These are phyloP conservation scores for Silvanus unidentatus DNA, from an alignment of 2,888 invertebrate genomes.

Conservation along the genomic window DNA sequence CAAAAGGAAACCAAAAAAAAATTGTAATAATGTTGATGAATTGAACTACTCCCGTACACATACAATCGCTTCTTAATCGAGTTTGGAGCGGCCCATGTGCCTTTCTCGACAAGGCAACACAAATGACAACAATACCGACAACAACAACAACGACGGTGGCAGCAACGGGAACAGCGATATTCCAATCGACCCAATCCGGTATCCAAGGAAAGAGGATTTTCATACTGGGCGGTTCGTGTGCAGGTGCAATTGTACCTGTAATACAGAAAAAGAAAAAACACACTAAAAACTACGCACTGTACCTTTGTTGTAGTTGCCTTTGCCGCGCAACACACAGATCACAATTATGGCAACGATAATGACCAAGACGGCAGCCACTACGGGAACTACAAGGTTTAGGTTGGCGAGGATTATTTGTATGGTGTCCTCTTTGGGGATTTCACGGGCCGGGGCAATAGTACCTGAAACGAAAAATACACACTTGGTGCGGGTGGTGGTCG, in stretches of 20 bases:
- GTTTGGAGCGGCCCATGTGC: constrained; percentile 60
- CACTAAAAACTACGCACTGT: constrained; percentile 28
- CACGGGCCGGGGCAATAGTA: constrained; percentile 88
- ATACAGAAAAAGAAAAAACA: constrained; percentile 24
- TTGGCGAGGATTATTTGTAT: constrained; percentile 83
- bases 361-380: constrained; percentile 85
- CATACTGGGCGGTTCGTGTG: constrained; percentile 51
- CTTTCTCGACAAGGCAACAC: constrained; percentile 78
- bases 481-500: constrained; percentile 1
- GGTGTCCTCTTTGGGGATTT: constrained; percentile 78
- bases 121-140: constrained; percentile 85
- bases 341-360: constrained; percentile 90
- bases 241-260: constrained; percentile 76
- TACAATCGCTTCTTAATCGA: constrained; percentile 79
- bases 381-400: constrained; percentile 89
- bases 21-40: no score
- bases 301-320: constrained; percentile 82
- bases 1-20: not conserved
- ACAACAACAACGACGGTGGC: constrained; percentile 86
- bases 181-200: constrained; percentile 81
- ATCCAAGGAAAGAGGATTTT: constrained; percentile 67
- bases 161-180: constrained; percentile 84
- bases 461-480: constrained; percentile 65
- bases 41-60: constrained; percentile 44
- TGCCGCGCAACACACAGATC: constrained; percentile 84